phyloP scores from a whole-genome alignment of 2,888 invertebrate genomes.

The Eupithecia subfuscata region DNA sequence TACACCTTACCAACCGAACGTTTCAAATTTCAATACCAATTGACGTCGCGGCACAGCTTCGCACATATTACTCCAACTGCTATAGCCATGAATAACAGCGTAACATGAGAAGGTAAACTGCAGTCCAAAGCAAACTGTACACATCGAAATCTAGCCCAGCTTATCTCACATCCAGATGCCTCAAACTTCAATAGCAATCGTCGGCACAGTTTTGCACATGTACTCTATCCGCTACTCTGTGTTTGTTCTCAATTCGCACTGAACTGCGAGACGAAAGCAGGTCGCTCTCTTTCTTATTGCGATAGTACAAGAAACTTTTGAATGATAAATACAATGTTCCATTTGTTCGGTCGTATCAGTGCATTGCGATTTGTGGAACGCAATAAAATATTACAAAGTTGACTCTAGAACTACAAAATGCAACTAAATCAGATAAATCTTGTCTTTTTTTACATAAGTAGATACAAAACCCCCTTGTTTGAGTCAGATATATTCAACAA shows the following conservation, averaged over 20 bases:
- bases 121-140: neutral
- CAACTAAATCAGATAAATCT: neutral
- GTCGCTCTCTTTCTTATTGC: constrained; percentile 29
- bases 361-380: neutral
- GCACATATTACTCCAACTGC: neutral
- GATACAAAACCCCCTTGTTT: too few relatives aligned
- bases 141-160: neutral
- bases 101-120: neutral
- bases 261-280: constrained; percentile 36
- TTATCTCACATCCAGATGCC: constrained; percentile 22
- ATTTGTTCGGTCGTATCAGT: constrained; percentile 1
- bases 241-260: constrained; percentile 49
- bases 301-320: constrained; percentile 14
- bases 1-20: too few relatives aligned
- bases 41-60: neutral
- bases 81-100: neutral
- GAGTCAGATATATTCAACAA: too few relatives aligned
- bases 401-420: neutral
- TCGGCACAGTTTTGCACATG: constrained; percentile 36
- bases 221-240: constrained; percentile 28
- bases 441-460: neutral
- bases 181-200: constrained; percentile 26
- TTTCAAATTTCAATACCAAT: too few relatives aligned
- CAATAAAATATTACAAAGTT: neutral
- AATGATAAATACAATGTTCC: constrained; percentile 9